These are phyloP conservation scores for Tuberolachnus salignus DNA, from an alignment of 2,888 invertebrate genomes.

Conservation along the genomic window DNA sequence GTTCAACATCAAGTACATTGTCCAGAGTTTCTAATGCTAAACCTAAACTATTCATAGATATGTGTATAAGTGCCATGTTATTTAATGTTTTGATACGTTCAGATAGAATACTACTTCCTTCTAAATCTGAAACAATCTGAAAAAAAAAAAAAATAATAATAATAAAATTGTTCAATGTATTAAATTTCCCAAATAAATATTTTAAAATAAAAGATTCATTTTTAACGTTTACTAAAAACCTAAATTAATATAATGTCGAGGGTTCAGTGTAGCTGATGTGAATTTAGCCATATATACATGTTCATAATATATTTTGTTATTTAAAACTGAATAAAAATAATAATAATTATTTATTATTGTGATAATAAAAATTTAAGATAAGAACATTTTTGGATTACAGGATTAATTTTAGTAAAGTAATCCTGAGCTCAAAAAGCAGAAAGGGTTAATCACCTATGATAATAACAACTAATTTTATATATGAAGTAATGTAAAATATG, in stretches of 20 bases:
- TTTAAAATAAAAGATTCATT: neutral
- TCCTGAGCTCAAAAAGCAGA: too few relatives aligned
- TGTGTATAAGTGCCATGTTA: conserved; percentile 90
- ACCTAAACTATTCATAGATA: conserved; percentile 84
- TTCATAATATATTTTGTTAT: neutral
- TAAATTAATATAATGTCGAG: neutral
- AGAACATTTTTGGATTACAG: too few relatives aligned
- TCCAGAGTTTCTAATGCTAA: conserved; percentile 84
- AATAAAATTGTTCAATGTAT: neutral
- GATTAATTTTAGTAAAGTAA: too few relatives aligned
- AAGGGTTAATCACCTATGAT: too few relatives aligned
- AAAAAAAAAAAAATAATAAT: conserved; percentile 8
- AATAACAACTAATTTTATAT: too few relatives aligned
- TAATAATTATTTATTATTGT: too few relatives aligned
- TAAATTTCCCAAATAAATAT: neutral
- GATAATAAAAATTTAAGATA: too few relatives aligned
- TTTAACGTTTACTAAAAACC: too few relatives aligned
- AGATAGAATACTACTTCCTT: conserved; percentile 72
- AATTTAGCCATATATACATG: neutral
- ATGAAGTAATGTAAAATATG: neutral
- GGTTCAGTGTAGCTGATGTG: neutral
- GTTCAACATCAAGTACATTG: conserved; percentile 81
- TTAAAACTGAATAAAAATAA: too few relatives aligned
- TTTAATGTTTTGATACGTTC: conserved; percentile 85
- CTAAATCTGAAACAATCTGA: conserved; percentile 66